Evolutionary conservation across 2,888 invertebrate species (phyloP).

Genomic region (Lithophane ornitopus): DNA sequence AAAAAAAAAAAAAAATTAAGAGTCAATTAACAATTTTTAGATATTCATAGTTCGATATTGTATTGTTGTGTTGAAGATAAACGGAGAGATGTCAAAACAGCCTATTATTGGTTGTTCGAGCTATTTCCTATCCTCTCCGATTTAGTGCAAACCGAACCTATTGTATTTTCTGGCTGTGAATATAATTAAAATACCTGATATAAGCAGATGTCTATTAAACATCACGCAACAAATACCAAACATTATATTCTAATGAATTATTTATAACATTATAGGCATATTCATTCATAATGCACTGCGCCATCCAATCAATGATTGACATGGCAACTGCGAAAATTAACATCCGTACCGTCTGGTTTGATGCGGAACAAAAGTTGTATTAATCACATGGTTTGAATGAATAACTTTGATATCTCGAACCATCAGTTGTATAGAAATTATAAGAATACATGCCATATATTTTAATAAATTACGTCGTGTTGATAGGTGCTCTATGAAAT

Average conservation of each 20-base stretch:
- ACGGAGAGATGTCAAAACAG: not conserved
- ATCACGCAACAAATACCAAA: slow-evolving; percentile 6
- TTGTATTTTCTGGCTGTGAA: not conserved
- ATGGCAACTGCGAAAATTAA: slow-evolving; percentile 46
- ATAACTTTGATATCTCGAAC: slow-evolving; percentile 6
- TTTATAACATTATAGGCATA: slow-evolving; percentile 13
- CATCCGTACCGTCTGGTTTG: slow-evolving; percentile 25
- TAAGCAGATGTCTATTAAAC: not conserved
- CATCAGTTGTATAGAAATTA: not conserved
- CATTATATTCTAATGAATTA: slow-evolving; percentile 38
- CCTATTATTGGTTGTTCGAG: not conserved
- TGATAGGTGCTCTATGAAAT: not conserved
- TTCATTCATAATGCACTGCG: slow-evolving; percentile 44
- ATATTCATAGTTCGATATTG: not conserved
- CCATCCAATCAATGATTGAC: slow-evolving; percentile 40
- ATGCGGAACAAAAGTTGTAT: slow-evolving; percentile 35
- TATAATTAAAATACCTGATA: not conserved
- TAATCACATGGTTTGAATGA: slow-evolving; percentile 35
- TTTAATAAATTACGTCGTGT: not conserved
- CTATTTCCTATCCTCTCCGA: not conserved
- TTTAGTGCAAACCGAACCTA: not conserved
- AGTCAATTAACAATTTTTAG: not conserved
- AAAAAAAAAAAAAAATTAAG: not conserved
- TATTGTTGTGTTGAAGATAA: not conserved
- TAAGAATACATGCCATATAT: not conserved